Base-by-base conservation (phyloP, 1,140 invertebrate genomes). In the Meteorus sp. region DNA sequence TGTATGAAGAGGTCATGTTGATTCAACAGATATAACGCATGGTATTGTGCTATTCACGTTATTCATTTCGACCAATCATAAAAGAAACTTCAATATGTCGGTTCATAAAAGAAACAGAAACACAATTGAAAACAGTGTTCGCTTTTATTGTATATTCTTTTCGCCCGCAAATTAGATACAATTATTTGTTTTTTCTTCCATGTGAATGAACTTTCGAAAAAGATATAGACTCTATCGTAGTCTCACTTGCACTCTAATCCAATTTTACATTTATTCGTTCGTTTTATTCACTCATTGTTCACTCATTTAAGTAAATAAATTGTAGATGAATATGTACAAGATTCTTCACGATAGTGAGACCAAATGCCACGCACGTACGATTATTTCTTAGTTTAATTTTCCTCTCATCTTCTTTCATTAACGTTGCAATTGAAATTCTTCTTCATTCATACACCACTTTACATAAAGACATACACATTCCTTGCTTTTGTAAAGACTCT, bases 401-500 rank as follows among this genome's bases (percentile, higher is more conserved):
- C 62, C 71, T 65, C 27, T 59, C 64, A 60, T 48, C 48, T 63
- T 68, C 63, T 39, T 41, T 61, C 67, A 67, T n/a, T n/a, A n/a
- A n/a, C n/a, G n/a, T n/a, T n/a, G n/a, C n/a, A n/a, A n/a, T n/a
- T n/a, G n/a, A n/a, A n/a, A n/a, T 11, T 50, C 23, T 15, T 19
- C 20, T 44, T 72, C 64, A 74, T 73, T 72, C 70, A 65, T 69
- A 56, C 67, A 61, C 69, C 75, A 74, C 73, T 25, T n/a, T 50
- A 33, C 9, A 22, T 31, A 35, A 33, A 19, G 35, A 22, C 35
- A 31, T 43, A 71, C 65, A 70, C 64, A 66, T 64, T 56, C 71
- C 65, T 50, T 53, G 44, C 64, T 72, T 70, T 78, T 78, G 70
- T 76, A 76, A 79, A 79, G 73, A 78, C 69, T 77, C 74, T 78